Base-by-base conservation (phyloP, 2,888 invertebrate genomes). In the Portevinia maculata region DNA sequence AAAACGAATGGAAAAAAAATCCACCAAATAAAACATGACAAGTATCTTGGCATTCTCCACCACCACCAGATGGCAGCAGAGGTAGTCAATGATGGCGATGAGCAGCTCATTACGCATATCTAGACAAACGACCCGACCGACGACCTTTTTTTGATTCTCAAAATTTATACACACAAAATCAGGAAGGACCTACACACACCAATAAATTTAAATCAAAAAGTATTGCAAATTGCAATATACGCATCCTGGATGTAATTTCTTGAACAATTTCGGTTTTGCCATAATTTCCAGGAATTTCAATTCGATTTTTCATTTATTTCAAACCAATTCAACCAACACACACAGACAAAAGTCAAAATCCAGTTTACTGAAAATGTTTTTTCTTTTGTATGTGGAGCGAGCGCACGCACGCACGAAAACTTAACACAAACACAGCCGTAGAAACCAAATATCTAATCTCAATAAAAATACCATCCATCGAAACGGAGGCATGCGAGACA, bases 401-500 rank as follows among this genome's bases (percentile, higher is more conserved):
- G 71, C 78, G 78, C 78, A 78, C 52, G 78, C 78, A 78, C 78
- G 78, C 78, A 78, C 52, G 48, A 78, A 70, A 75, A 57, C 50
- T 69, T 73, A 78, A 78, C 78, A 78, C 78, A 59, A 64, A 78
- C 24, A 78, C 78, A 71, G 4, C 0, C 19, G 48, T 19, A 24
- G 2, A 24, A 24, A 30, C 28, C 30, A 60, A 24, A 24, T 62
- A 21, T n/a, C n/a, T n/a, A 34, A 37, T 48, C 21, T 53, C 28
- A 44, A 70, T 62, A 64, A 78, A 76, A 71, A 71, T 62, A 78
- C 71, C 71, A 71, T 57, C 62, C 21, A 44, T 28, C 24, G 13
- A 17, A 28, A n/a, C 37, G 30, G 24, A 59, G 55, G 11, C 32
- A 70, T 24, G 28, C 15, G 15, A 34, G 9, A 11, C 28, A 57